Conservation (phyloP, 2,113 vertebrate genomes). For the Thamnophis sirtalis region DNA sequence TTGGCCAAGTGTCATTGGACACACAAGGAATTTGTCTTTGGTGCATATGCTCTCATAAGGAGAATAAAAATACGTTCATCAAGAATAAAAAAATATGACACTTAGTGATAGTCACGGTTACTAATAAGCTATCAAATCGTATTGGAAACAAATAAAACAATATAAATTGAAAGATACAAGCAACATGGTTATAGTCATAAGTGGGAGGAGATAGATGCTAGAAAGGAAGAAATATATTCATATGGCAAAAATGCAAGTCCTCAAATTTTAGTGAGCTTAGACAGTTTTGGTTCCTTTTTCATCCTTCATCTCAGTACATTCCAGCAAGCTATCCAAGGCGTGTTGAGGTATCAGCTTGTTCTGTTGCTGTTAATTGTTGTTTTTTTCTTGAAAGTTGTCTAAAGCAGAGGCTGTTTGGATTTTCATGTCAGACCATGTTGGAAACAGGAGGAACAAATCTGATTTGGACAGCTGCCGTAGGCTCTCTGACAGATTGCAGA, state of each 20-base stretch:
- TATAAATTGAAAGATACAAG: too few species aligned
- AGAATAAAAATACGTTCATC: too few species aligned
- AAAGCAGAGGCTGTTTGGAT: not conserved
- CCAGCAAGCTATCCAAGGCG: constrained; percentile 29
- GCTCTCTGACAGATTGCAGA: not conserved
- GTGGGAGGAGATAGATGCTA: too few species aligned
- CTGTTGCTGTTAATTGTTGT: not conserved
- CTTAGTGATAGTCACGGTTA: too few species aligned
- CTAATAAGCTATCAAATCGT: too few species aligned
- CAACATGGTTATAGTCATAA: too few species aligned
- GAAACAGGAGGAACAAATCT: not conserved
- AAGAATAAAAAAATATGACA: too few species aligned
- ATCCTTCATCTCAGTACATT: constrained; percentile 21
- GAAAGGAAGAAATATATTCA: not conserved
- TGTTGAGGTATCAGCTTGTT: constrained; percentile 28
- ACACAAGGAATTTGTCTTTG: too few species aligned
- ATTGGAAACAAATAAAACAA: too few species aligned
- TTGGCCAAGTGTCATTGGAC: too few species aligned
- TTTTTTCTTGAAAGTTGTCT: not conserved
- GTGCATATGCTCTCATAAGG: too few species aligned
- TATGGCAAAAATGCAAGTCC: not conserved
- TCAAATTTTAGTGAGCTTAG: not conserved
- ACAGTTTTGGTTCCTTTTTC: not conserved
- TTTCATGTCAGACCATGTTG: not conserved
- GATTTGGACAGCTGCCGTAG: not conserved